Evolutionary conservation across 2,113 vertebrate genomes (phyloP), one percentile per base, ranked within the genome.

Genomic region (Crypturellus undulatus): DNA sequence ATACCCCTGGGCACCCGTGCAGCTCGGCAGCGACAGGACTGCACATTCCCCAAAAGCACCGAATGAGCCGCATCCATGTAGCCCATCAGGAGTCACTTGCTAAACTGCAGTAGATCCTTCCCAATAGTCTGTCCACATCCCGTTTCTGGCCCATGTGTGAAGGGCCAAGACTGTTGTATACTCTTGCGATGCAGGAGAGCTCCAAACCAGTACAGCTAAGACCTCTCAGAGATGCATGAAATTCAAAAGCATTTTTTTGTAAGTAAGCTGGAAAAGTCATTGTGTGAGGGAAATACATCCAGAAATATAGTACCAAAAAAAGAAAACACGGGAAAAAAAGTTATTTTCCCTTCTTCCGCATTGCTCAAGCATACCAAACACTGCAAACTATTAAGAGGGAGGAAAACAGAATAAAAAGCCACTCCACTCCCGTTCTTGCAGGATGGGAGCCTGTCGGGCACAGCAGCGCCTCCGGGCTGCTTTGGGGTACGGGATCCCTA

Each of bases 1-100:
- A 49, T 49, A 11, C 51, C 42, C 0, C 0, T 32, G 79, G 84
- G 67, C 10, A 38, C 5, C 19, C 16, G 9, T 38, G 32, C 68
- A 86, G 45, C 54, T 89, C 69, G 36, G n/a, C 40, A n/a, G 60
- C 30, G 69, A 17, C 43, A 43, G 5, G 43, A 43, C 15, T 43
- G 43, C 43, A 43, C 16, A 43, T 43, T 43, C 43, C 43, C 43
- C 43, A 43, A 43, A 43, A 43, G 43, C 9, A 52, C 2, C 3
- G 11, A 79, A 56, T 24, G 14, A 51, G 26, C 13, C 24, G 6
- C 4, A 2, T 21, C 13, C 12, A 52, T 22, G 60, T 20, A 24
- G 11, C 2, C 79, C n/a, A 40, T 24, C 28, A 58, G 11, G 65
- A 25, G n/a, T 52, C 42, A 32, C 24, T 47, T 60, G 76, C 7